Conservation (phyloP, 2,113 vertebrate species). For the Ciconia boyciana region DNA sequence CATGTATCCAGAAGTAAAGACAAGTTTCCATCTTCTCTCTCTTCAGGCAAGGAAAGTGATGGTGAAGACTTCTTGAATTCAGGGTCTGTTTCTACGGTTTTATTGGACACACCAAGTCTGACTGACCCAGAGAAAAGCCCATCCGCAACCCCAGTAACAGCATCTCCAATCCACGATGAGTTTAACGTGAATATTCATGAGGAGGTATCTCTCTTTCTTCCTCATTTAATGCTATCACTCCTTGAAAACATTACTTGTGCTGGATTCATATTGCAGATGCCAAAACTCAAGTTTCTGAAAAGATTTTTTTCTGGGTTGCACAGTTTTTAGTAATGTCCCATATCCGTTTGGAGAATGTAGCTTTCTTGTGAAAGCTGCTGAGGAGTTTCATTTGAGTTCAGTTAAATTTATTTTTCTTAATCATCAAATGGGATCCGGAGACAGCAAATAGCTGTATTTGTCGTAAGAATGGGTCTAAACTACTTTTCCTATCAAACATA, state of each 20-base stretch:
- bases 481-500: not conserved
- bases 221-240: not conserved
- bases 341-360: not conserved
- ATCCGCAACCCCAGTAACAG: constrained; percentile 44
- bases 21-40: not conserved
- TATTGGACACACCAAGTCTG: constrained; percentile 50
- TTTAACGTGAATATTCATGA: constrained; percentile 44
- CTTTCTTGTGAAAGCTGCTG: not conserved
- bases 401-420: not conserved
- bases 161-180: constrained; percentile 62
- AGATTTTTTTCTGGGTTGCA: not conserved
- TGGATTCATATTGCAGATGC: not conserved
- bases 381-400: not conserved
- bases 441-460: not conserved
- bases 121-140: constrained; percentile 76
- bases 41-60: constrained; percentile 79
- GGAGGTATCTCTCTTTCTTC: constrained; percentile 59
- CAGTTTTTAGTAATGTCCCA: not conserved
- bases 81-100: constrained; percentile 61
- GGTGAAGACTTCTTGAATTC: constrained; percentile 76
- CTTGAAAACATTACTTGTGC: not conserved
- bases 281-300: not conserved
- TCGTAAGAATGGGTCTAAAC: not conserved
- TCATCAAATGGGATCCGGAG: not conserved
- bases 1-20: not conserved